Base-by-base conservation (phyloP, 2,113 vertebrate genomes). In the Falco punctatus region DNA sequence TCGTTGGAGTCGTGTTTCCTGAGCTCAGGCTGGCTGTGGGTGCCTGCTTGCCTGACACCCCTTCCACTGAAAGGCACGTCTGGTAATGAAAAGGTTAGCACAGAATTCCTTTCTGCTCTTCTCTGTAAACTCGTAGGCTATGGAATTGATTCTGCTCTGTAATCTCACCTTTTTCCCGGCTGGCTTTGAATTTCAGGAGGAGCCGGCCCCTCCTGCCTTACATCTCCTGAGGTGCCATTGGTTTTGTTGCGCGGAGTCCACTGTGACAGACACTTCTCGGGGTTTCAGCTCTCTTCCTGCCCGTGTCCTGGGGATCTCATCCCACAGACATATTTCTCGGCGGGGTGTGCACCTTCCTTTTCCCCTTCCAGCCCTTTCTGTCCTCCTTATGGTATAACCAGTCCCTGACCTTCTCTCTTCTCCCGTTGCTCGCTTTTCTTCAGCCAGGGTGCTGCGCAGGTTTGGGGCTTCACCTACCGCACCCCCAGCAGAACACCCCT, bases 301-400 rank as follows among this genome's bases (percentile, higher is more conserved):
- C 38, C 0, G 0, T 0, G 3, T 21, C 24, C 72, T 57, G 59
- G 33, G 30, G 69, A 59, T 9, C 13, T 2, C 44, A 24, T 73
- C 54, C 22, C 1, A 8, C 59, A 58, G 66, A 58, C 0, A 4
- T 24, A 1, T 64, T 84, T 42, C 64, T 65, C 78, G 12, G 27
- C 6, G 49, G 66, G 30, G 42, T 4, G 40, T 16, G 69, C 6
- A 1, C 32, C 40, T 70, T 38, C 91, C 75, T 78, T 57, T 38
- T 38, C 38, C 73, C 77, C 59, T 32, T 49, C 40, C 66, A 38
- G 26, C 52, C 44, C 32, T 57, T 72, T 64, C 82, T 5, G 35
- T 46, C 10, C 2, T 40, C 87, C 67, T 19, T 16, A 3, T 0
- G 8, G 15, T 8, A 13, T 33, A 52, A 55, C 15, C 24, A 35